phyloP scores from a whole-genome alignment of 1,140 invertebrate species.

The Magallana gigas region DNA sequence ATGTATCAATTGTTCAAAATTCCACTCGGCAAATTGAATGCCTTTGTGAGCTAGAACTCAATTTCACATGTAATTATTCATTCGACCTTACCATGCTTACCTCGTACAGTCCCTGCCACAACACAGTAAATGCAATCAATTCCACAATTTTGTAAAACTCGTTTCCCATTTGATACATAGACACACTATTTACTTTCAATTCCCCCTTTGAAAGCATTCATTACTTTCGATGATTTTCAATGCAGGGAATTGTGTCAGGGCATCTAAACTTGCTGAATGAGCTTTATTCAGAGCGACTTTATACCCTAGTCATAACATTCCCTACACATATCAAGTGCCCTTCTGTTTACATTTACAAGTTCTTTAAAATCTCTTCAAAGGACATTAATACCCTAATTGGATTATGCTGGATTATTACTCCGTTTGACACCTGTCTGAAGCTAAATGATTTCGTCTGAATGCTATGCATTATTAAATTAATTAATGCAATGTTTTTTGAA shows the following conservation, averaged over 20 bases:
- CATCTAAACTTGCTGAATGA: neutral
- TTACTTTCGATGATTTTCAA: neutral
- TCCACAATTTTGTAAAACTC: neutral
- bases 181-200: slow-evolving; percentile 3
- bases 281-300: slow-evolving; percentile 19
- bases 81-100: too few relatives aligned
- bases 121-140: neutral
- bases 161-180: neutral
- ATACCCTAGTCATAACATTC: slow-evolving; percentile 18
- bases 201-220: slow-evolving; percentile 5
- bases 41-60: too few relatives aligned
- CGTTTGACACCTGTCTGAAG: slow-evolving; percentile 2
- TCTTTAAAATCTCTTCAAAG: slow-evolving; percentile 16
- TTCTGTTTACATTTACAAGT: slow-evolving; percentile 27
- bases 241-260: neutral
- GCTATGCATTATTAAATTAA: neutral
- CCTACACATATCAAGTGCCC: slow-evolving; percentile 10
- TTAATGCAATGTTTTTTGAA: neutral
- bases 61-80: too few relatives aligned
- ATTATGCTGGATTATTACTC: neutral
- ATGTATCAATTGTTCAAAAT: too few relatives aligned
- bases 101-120: too few relatives aligned
- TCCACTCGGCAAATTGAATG: too few relatives aligned
- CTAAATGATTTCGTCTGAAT: neutral
- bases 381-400: slow-evolving; percentile 4